Percentiles rank a stretch among this genome's conserved stretches.
phyloP scores from a whole-genome alignment of 2,888 invertebrate species.

The Myopa tessellatipennis region DNA sequence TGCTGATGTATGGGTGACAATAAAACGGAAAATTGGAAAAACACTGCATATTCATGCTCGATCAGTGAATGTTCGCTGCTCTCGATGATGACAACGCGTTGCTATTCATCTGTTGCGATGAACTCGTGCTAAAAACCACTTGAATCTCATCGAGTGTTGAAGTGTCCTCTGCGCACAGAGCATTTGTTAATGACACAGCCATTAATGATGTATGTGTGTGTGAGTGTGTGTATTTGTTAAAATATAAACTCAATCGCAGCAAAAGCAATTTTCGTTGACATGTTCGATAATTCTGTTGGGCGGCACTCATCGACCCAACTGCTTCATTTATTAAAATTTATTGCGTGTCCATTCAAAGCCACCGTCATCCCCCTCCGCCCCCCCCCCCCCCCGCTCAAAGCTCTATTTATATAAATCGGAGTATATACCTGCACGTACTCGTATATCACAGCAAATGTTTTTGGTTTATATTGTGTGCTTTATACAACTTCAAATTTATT shows the following conservation, averaged over 20 bases:
- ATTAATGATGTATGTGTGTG: background rate
- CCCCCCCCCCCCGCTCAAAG: too few species aligned
- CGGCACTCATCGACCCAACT: background rate
- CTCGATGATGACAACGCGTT: background rate
- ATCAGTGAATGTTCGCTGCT: background rate
- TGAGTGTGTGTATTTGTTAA: background rate
- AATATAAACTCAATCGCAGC: background rate
- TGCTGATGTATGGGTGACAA: background rate
- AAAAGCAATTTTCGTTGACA: background rate
- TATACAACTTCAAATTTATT: too few species aligned
- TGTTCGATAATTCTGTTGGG: conserved; percentile 20
- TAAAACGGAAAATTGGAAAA: background rate
- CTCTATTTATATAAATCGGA: too few species aligned
- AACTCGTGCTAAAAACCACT: conserved; percentile 2
- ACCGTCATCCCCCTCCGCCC: background rate
- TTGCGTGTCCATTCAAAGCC: background rate
- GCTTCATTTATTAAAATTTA: conserved; percentile 29
- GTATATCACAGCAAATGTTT: too few species aligned
- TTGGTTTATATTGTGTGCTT: too few species aligned
- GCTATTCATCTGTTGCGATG: background rate
- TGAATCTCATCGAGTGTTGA: conserved; percentile 1
- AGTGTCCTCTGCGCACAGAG: conserved; percentile 14
- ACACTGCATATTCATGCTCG: background rate
- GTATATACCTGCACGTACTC: too few species aligned
- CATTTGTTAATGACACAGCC: conserved; percentile 2